phyloP scores from a whole-genome alignment of 2,797 vertebrate genomes.

The Bufotes viridis region DNA sequence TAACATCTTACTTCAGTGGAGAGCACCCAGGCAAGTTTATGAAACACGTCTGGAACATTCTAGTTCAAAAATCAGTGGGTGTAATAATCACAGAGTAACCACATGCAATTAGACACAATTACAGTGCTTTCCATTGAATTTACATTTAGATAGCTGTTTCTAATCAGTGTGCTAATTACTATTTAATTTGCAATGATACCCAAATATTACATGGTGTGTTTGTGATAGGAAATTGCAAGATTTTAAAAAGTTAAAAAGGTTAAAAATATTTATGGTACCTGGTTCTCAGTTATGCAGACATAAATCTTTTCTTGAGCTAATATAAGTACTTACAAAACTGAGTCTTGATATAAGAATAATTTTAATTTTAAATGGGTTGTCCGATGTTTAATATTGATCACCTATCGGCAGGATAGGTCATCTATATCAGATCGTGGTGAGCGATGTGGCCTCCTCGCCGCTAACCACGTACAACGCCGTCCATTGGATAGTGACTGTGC shows the following conservation, averaged over 20 bases:
- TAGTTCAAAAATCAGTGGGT: slow-evolving; percentile 16
- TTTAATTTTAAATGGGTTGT: too few species aligned
- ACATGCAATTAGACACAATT: slow-evolving; percentile 47
- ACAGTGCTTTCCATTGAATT: slow-evolving; percentile 40
- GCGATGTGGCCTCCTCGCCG: too few species aligned
- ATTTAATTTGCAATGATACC: slow-evolving; percentile 22
- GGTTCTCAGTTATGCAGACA: background rate
- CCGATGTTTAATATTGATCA: too few species aligned
- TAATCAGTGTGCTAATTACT: slow-evolving; percentile 32
- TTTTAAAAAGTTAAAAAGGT: background rate
- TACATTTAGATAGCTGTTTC: slow-evolving; percentile 25
- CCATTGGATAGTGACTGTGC: too few species aligned
- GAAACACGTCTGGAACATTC: background rate
- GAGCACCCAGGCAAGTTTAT: background rate
- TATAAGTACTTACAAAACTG: too few species aligned
- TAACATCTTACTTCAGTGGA: background rate
- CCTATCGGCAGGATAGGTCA: too few species aligned
- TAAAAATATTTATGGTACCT: background rate
- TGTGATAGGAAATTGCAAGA: too few species aligned
- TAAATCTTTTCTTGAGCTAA: too few species aligned
- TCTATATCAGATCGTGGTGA: too few species aligned
- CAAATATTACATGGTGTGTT: background rate
- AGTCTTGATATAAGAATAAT: too few species aligned
- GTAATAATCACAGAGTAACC: slow-evolving; percentile 27
- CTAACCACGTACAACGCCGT: too few species aligned